Conservation (phyloP, 2,888 invertebrate species). For the Cordilura impudica region DNA sequence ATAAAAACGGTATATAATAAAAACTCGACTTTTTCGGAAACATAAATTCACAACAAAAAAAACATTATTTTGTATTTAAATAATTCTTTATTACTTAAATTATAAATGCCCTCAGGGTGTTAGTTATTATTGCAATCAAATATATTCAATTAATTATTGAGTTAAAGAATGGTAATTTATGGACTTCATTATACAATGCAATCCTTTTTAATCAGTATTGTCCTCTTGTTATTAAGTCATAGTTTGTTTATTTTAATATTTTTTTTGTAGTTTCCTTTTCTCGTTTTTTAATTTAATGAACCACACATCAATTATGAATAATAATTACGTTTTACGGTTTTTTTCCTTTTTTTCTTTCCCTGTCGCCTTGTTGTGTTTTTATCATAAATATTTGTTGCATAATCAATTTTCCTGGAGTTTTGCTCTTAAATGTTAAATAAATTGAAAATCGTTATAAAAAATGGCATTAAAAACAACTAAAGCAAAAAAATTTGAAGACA, state of each 20-base stretch:
- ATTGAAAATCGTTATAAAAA: slow-evolving; percentile 59
- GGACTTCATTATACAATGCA: not conserved
- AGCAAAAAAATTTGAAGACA: slow-evolving; percentile 53
- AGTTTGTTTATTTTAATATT: slow-evolving; percentile 26
- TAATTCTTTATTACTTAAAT: no score
- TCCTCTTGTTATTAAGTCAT: slow-evolving; percentile 53
- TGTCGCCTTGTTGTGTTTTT: not conserved
- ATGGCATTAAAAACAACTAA: slow-evolving; percentile 62
- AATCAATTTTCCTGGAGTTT: slow-evolving; percentile 20
- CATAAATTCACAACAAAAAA: no score
- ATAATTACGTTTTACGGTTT: not conserved
- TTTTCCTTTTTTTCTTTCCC: not conserved
- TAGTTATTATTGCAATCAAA: no score
- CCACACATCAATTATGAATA: slow-evolving; percentile 49
- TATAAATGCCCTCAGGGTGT: no score
- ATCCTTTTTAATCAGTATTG: not conserved
- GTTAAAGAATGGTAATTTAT: no score
- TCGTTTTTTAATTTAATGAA: slow-evolving; percentile 46
- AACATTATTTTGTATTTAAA: no score
- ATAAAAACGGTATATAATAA: no score
- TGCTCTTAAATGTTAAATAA: slow-evolving; percentile 50
- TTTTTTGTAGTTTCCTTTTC: not conserved
- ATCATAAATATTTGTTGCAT: slow-evolving; percentile 17
- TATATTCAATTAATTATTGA: no score
- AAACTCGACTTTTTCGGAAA: no score